Evolutionary conservation across 2,888 invertebrate genomes (phyloP).

Genomic region (Caenorhabditis macrosperma): DNA sequence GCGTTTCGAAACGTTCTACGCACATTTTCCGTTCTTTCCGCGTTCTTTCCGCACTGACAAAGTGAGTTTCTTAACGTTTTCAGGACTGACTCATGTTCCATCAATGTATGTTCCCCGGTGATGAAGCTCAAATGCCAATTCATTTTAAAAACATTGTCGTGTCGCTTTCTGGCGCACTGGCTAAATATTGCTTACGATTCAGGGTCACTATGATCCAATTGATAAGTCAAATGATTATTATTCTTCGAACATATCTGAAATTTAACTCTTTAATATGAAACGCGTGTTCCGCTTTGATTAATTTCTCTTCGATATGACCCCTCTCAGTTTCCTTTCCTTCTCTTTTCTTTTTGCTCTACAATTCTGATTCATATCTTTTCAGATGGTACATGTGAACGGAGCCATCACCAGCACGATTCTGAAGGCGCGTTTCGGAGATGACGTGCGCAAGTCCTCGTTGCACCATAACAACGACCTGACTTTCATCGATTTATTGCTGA

Average conservation of each 20-base stretch:
- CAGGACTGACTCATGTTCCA: too few relatives aligned
- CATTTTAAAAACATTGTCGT: too few relatives aligned
- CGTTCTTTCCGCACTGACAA: too few relatives aligned
- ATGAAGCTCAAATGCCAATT: too few relatives aligned
- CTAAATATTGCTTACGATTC: too few relatives aligned
- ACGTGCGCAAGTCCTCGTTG: conserved; percentile 68
- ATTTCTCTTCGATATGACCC: background rate
- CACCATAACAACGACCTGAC: conserved; percentile 71
- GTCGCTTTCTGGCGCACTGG: too few relatives aligned
- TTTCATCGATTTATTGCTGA: conserved; percentile 68
- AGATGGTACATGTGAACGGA: conserved; percentile 60
- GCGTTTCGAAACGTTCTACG: background rate
- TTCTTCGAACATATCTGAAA: too few relatives aligned
- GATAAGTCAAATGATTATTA: too few relatives aligned
- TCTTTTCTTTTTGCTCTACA: background rate
- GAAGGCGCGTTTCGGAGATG: conserved; percentile 69
- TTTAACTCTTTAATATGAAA: background rate
- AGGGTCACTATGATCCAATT: too few relatives aligned
- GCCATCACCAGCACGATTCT: conserved; percentile 61
- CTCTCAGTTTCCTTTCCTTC: background rate
- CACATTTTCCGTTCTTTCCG: background rate
- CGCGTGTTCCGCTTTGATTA: background rate
- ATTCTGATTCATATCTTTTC: background rate
- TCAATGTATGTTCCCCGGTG: too few relatives aligned
- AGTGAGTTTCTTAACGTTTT: too few relatives aligned